A percentile compares a stretch with the other conserved stretches of the same genome.
These are phyloP conservation scores for Sepioteuthis lessoniana DNA, from an alignment of 2,888 invertebrate genomes.

Conservation along the genomic window DNA sequence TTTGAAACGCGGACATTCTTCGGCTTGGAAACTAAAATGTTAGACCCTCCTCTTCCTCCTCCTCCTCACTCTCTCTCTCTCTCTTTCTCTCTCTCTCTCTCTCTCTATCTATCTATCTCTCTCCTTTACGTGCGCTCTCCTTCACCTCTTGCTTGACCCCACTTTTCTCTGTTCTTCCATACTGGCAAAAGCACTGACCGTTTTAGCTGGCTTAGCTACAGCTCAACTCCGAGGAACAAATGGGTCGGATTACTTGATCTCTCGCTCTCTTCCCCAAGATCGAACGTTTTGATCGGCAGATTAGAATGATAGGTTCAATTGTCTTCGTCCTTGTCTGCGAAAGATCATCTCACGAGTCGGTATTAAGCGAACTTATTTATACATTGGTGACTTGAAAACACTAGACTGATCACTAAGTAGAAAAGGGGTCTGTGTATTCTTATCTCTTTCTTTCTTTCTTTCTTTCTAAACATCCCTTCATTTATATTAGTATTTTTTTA, in stretches of 20 bases:
- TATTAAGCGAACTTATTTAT: neutral
- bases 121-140: neutral
- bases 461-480: too few species aligned
- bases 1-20: neutral
- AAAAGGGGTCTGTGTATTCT: too few species aligned
- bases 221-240: neutral
- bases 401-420: too few species aligned
- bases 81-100: neutral
- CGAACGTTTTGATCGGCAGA: neutral
- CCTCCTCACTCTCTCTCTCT: neutral
- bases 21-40: neutral
- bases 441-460: too few species aligned
- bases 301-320: constrained; percentile 16
- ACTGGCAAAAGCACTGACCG: neutral
- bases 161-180: neutral
- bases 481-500: too few species aligned
- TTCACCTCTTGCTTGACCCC: neutral
- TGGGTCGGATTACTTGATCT: neutral
- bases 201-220: neutral
- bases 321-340: neutral
- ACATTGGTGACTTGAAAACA: too few species aligned
- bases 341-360: neutral
- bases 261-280: neutral
- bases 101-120: too few species aligned
- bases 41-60: neutral